Conservation (phyloP, 2,888 invertebrate species). For the Metacarcinus magister region DNA sequence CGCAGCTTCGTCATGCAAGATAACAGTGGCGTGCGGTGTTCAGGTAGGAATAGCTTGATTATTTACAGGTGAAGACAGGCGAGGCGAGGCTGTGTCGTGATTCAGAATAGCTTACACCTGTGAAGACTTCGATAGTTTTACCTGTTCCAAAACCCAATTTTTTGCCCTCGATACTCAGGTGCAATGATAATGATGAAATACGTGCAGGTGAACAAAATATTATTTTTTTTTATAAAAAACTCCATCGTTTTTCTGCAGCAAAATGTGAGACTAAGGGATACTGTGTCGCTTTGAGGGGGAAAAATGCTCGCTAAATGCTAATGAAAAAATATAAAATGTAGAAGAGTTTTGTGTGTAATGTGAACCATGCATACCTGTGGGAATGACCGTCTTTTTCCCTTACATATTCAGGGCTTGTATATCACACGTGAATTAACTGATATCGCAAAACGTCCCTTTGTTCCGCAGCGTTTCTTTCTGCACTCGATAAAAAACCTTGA, state of each 20-base stretch:
- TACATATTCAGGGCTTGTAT: not conserved
- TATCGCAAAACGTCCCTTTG: constrained; percentile 30
- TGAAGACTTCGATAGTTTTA: not conserved
- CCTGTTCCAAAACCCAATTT: not conserved
- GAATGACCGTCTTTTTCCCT: not conserved
- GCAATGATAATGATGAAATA: not conserved
- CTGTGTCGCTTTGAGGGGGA: not conserved
- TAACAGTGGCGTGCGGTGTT: not conserved
- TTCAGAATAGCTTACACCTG: not conserved
- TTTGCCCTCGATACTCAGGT: not conserved
- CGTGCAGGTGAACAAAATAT: not conserved
- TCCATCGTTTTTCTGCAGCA: not conserved
- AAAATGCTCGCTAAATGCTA: constrained; percentile 1
- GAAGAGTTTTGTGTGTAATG: not conserved
- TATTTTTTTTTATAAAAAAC: not conserved
- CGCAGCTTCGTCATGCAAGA: not conserved
- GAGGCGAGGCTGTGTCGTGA: not conserved
- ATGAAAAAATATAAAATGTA: not conserved
- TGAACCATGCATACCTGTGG: constrained; percentile 8
- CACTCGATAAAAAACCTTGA: not conserved
- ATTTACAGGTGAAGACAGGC: not conserved
- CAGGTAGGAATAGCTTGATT: not conserved
- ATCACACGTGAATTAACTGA: not conserved
- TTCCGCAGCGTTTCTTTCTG: not conserved
- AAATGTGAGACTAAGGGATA: not conserved